A percentile compares a stretch with the other conserved stretches of the same genome.
Evolutionary conservation across 2,888 invertebrate genomes (phyloP).

Genomic region (Pammene fasciana): DNA sequence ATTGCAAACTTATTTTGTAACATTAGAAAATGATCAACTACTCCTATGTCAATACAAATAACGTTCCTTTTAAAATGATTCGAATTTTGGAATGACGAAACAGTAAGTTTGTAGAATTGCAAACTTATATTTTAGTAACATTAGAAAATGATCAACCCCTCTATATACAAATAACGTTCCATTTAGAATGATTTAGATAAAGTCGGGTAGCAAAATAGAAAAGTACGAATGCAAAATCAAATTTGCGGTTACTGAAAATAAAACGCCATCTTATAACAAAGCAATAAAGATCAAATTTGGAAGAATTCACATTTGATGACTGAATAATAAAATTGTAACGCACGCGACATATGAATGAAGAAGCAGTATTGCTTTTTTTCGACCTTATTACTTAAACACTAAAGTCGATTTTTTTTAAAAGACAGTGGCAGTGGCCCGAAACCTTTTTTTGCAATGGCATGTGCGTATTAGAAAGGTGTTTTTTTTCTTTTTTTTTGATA

Average conservation of each 20-base stretch:
- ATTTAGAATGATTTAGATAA: background rate
- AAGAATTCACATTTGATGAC: background rate
- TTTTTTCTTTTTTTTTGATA: constrained; percentile 43
- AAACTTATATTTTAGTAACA: background rate
- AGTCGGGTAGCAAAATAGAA: background rate
- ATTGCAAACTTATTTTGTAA: background rate
- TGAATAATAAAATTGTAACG: constrained; percentile 1
- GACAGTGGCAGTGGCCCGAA: constrained; percentile 26
- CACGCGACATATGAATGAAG: constrained; percentile 28
- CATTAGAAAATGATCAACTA: too few species aligned
- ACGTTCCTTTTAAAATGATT: background rate
- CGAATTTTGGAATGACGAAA: background rate
- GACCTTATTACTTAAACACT: background rate
- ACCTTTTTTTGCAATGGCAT: constrained; percentile 39
- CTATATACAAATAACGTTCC: background rate
- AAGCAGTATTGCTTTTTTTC: constrained; percentile 7
- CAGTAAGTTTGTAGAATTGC: background rate
- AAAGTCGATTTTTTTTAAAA: background rate
- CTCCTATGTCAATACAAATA: background rate
- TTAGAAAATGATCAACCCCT: background rate
- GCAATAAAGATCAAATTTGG: background rate
- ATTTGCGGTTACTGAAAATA: background rate
- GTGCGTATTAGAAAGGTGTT: constrained; percentile 44
- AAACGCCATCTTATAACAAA: background rate
- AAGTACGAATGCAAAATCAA: background rate